A percentile compares a stretch with the other conserved stretches of the same genome.
These are phyloP conservation scores for Drosophila suboccidentalis DNA, from an alignment of 2,888 invertebrate species.

Conservation along the genomic window DNA sequence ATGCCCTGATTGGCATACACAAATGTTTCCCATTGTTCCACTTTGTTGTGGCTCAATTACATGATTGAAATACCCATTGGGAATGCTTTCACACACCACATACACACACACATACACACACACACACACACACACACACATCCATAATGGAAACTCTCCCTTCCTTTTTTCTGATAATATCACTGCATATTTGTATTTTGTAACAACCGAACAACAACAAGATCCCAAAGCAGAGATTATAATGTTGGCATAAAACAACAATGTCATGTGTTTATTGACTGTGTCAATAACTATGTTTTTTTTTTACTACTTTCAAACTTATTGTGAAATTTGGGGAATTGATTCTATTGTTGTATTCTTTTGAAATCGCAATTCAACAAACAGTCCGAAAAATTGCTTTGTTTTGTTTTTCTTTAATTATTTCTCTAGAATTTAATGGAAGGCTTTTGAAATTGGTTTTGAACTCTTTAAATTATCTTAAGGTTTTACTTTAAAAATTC, in stretches of 20 bases:
- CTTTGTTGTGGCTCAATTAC: slow-evolving; percentile 40
- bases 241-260: slow-evolving; percentile 6
- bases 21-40: slow-evolving; percentile 35
- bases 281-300: background rate
- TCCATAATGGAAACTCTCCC: background rate
- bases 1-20: slow-evolving; percentile 26
- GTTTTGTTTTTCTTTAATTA: background rate
- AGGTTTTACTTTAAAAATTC: too few species aligned
- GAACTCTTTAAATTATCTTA: too few species aligned
- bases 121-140: background rate
- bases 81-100: slow-evolving; percentile 8
- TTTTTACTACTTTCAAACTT: background rate
- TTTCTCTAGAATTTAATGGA: background rate
- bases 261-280: slow-evolving; percentile 2
- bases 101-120: background rate
- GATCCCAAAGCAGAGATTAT: slow-evolving; percentile 10
- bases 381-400: background rate
- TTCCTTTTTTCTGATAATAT: background rate
- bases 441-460: background rate
- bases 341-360: background rate
- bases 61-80: slow-evolving; percentile 41
- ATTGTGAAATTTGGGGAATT: background rate
- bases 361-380: background rate
- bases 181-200: background rate
- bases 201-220: slow-evolving; percentile 4